phyloP scores from a whole-genome alignment of 2,888 invertebrate species.

The Fragum whitleyi region DNA sequence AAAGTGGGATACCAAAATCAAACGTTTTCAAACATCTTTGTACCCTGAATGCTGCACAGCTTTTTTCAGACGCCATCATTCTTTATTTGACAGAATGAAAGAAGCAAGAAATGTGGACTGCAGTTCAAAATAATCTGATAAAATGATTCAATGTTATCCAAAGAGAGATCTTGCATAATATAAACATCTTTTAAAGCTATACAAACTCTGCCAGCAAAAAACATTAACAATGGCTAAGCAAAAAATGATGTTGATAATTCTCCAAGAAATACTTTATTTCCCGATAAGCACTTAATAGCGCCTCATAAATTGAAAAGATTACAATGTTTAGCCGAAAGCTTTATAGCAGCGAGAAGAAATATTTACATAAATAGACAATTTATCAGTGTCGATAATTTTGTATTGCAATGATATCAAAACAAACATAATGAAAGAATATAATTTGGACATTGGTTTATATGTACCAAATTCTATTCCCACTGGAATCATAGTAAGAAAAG shows the following conservation, averaged over 20 bases:
- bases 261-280: slow-evolving; percentile 33
- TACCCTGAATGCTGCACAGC: background rate
- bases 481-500: too few relatives aligned
- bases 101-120: background rate
- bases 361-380: slow-evolving; percentile 26
- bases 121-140: slow-evolving; percentile 4
- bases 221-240: slow-evolving; percentile 3
- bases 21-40: too few relatives aligned
- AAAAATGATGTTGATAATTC: slow-evolving; percentile 23
- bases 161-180: background rate
- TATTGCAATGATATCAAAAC: background rate
- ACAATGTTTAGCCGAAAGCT: slow-evolving; percentile 31
- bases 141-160: slow-evolving; percentile 4
- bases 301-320: slow-evolving; percentile 43
- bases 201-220: background rate
- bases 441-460: too few relatives aligned
- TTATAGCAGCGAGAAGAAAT: background rate
- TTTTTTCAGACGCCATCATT: background rate
- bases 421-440: too few relatives aligned
- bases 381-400: background rate
- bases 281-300: slow-evolving; percentile 51
- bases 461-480: too few relatives aligned
- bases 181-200: slow-evolving; percentile 1
- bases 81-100: background rate
- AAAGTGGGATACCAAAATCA: too few relatives aligned